phyloP scores from a whole-genome alignment of 2,888 invertebrate genomes.

The Trisateles emortualis region DNA sequence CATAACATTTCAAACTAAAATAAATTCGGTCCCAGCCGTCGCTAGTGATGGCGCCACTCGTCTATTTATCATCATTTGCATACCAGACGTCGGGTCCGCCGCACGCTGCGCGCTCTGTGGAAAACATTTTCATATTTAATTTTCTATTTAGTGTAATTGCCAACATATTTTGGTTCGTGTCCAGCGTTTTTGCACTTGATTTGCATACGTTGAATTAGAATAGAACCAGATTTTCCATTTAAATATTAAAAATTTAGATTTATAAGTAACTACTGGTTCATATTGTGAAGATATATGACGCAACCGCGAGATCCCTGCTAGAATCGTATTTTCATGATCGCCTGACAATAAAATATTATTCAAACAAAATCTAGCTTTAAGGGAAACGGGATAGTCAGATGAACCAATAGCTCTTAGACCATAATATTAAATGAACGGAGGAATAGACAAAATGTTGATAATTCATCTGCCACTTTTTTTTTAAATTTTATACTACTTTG shows the following conservation, averaged over 20 bases:
- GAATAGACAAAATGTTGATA: too few relatives aligned
- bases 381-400: too few relatives aligned
- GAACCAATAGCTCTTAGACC: too few relatives aligned
- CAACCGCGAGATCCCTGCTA: too few relatives aligned
- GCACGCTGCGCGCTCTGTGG: slow-evolving; percentile 53
- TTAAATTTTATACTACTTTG: too few relatives aligned
- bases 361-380: too few relatives aligned
- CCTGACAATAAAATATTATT: too few relatives aligned
- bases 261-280: too few relatives aligned
- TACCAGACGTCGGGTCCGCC: slow-evolving; percentile 56
- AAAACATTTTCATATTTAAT: slow-evolving; percentile 81
- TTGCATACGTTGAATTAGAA: slow-evolving; percentile 55
- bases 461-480: too few relatives aligned
- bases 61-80: slow-evolving; percentile 76
- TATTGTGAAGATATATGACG: too few relatives aligned
- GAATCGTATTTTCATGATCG: too few relatives aligned
- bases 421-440: too few relatives aligned
- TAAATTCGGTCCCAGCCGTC: slow-evolving; percentile 35
- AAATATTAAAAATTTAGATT: neutral
- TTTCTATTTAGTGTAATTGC: slow-evolving; percentile 79
- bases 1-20: slow-evolving; percentile 45
- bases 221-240: neutral
- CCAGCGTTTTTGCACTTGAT: slow-evolving; percentile 56
- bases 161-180: slow-evolving; percentile 65
- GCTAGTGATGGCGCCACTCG: slow-evolving; percentile 56